Evolutionary conservation across 2,113 vertebrate species (phyloP).

Genomic region (Festucalex cinctus): DNA sequence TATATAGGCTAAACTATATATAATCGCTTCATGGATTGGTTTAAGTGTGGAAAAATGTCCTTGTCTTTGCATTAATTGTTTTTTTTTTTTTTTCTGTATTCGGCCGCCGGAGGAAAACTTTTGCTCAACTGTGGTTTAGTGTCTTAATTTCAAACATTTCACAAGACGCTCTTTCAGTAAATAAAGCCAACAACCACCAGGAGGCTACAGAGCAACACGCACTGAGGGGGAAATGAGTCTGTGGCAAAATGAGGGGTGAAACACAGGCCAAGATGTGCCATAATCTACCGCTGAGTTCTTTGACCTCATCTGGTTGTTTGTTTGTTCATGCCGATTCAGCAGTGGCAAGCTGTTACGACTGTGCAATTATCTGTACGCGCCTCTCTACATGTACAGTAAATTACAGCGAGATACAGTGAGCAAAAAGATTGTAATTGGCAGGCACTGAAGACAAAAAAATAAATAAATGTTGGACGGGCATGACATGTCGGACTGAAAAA

Average conservation of each 20-base stretch:
- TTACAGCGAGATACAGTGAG: constrained; percentile 11
- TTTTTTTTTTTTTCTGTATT: neutral
- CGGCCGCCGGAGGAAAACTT: neutral
- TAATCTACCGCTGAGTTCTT: neutral
- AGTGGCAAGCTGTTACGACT: neutral
- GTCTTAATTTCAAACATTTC: neutral
- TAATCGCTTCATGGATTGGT: neutral
- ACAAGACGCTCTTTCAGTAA: neutral
- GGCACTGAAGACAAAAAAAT: neutral
- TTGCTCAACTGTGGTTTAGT: neutral
- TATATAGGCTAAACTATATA: neutral
- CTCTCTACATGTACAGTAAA: too few species aligned
- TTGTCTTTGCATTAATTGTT: neutral
- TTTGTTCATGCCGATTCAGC: constrained; percentile 11
- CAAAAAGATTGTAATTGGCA: constrained; percentile 6
- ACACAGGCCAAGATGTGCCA: neutral
- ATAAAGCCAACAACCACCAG: constrained; percentile 45
- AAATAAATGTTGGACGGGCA: constrained; percentile 11
- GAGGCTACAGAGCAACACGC: constrained; percentile 27
- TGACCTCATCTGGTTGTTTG: neutral
- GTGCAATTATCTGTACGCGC: neutral
- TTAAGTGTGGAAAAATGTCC: neutral
- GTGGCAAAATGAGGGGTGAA: neutral
- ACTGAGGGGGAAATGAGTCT: neutral
- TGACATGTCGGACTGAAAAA: constrained; percentile 31